Percentiles rank a stretch among this genome's conserved stretches.
These are phyloP conservation scores for Actinemys pallida DNA, from an alignment of 2,113 vertebrate genomes.

Conservation along the genomic window DNA sequence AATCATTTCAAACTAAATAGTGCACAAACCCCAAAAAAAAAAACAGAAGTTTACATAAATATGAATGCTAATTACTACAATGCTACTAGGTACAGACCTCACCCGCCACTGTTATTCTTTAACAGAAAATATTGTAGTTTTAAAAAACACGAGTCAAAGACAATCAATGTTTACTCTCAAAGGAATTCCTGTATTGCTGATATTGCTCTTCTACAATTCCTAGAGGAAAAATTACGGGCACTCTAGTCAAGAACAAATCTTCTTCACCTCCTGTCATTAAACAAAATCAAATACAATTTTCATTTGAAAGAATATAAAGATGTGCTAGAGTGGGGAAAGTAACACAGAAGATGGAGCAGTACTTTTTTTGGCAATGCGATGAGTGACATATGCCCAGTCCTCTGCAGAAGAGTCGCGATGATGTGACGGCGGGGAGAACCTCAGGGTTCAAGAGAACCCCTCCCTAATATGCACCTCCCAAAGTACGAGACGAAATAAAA, in stretches of 20 bases:
- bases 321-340: conserved; percentile 4
- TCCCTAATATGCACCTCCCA: neutral
- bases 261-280: conserved; percentile 1
- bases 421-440: accelerated
- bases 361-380: neutral
- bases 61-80: neutral
- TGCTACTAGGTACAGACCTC: neutral
- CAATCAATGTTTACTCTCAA: conserved; percentile 9
- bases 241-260: conserved; percentile 46
- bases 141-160: neutral
- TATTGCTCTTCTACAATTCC: conserved; percentile 29
- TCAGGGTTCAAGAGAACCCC: neutral
- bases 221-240: conserved; percentile 50
- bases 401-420: neutral
- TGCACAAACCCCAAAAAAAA: neutral
- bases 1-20: neutral
- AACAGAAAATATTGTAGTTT: neutral
- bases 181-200: conserved; percentile 19
- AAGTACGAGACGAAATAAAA: no score
- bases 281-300: conserved; percentile 40
- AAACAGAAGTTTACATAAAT: neutral
- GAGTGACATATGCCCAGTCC: accelerated
- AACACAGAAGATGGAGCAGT: conserved; percentile 10
- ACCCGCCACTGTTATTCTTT: neutral
- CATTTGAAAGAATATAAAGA: neutral